A percentile compares a stretch with the other conserved stretches of the same genome.
These are phyloP conservation scores for Champsocephalus esox DNA, from an alignment of 2,797 vertebrate species.

Conservation along the genomic window DNA sequence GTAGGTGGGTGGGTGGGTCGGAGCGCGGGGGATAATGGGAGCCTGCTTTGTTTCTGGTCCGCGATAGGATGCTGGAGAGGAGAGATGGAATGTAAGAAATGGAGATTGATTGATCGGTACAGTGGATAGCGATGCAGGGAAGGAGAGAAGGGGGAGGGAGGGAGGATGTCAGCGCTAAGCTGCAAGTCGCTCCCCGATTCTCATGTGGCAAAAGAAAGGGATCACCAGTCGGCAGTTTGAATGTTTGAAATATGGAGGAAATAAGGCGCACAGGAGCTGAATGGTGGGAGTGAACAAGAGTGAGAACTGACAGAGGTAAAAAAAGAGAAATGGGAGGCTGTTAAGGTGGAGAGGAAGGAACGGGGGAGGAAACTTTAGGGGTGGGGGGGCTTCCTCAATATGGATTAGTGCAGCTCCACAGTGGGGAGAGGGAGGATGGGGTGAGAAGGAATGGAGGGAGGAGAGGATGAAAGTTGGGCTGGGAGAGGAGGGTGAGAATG, in stretches of 20 bases:
- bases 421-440: slow-evolving; percentile 61
- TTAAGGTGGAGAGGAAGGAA: slow-evolving; percentile 65
- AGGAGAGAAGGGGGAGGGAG: slow-evolving; percentile 25
- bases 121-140: slow-evolving; percentile 67
- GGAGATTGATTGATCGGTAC: slow-evolving; percentile 80
- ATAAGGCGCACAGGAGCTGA: slow-evolving; percentile 53
- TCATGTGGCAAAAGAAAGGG: slow-evolving; percentile 80
- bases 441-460: slow-evolving; percentile 88
- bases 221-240: slow-evolving; percentile 43
- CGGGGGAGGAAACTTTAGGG: slow-evolving; percentile 82
- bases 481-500: slow-evolving; percentile 87
- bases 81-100: slow-evolving; percentile 78
- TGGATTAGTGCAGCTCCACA: slow-evolving; percentile 90
- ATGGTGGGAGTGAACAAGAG: slow-evolving; percentile 63
- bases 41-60: slow-evolving; percentile 89
- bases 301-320: slow-evolving; percentile 74
- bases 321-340: slow-evolving; percentile 80
- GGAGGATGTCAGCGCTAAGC: slow-evolving; percentile 55
- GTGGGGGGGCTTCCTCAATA: slow-evolving; percentile 87
- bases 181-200: slow-evolving; percentile 43
- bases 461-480: slow-evolving; percentile 82
- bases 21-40: slow-evolving; percentile 84
- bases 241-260: slow-evolving; percentile 73
- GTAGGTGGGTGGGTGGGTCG: slow-evolving; percentile 67
- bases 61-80: slow-evolving; percentile 73